Base-by-base conservation (phyloP, 2,888 invertebrate genomes). In the Apodemia hepburni region DNA sequence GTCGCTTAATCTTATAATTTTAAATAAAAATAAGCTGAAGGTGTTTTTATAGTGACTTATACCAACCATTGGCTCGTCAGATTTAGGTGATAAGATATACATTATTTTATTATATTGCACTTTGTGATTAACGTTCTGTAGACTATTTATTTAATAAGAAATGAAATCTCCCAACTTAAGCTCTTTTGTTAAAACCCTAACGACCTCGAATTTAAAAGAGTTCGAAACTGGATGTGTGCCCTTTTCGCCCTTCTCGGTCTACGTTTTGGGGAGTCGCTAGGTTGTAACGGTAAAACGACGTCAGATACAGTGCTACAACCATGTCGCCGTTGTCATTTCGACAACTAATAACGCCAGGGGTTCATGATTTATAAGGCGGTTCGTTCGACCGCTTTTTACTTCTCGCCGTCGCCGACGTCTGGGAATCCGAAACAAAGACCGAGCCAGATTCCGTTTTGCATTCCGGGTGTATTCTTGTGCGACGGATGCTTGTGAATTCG, bases 401-500 rank as follows among this genome's bases (percentile, higher is more conserved):
- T 77, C 75, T 71, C 74, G 74, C 71, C 76, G 75, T 75, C 78
- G 80, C 77, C 83, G 82, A 80, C 82, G 91, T 91, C 91, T 91
- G 91, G 85, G 91, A 90, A 91, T 91, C 90, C 78, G 81, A 81
- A 82, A 85, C 89, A 86, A 88, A 88, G 90, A 82, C 76, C 79
- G 74, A 74, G 75, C 82, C 78, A 82, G 82, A 89, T 88, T 87
- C 88, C 87, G 83, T 80, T 86, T 86, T 85, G 87, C 87, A 88
- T 91, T 88, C 89, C 85, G 72, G 75, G 70, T 69, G 82, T 80
- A 78, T 82, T 80, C 81, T 81, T 78, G 79, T 77, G 80, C 76
- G 80, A 75, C 77, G 76, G 72, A 71, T 76, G 78, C 76, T 76
- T 75, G 75, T 77, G 80, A 74, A 80, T 80, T 80, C 79, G 73